Evolutionary conservation across 2,113 vertebrate genomes (phyloP), one percentile per base, ranked within the genome.

Genomic region (Blennius ocellaris): DNA sequence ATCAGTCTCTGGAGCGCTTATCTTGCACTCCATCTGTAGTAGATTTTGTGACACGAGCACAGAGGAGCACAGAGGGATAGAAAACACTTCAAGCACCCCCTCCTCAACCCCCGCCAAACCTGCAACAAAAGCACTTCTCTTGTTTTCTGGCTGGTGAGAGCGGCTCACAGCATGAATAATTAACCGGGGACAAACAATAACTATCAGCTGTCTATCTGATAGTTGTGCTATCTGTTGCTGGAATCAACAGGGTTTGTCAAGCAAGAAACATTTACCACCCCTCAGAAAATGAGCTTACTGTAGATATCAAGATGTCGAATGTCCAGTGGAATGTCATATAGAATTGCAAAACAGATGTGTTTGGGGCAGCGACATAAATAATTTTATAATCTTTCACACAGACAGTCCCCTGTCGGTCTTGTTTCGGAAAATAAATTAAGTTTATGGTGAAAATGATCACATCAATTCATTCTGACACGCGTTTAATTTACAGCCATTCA

Each of bases 21-120:
- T 94, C 92, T 86, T 38, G 79, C 75, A 75, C 79, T 82, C 87
- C 90, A 94, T 94, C 92, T 93, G 91, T 84, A 87, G 90, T 82
- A 80, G 89, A 90, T 92, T 91, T 85, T 70, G 86, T 91, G 90
- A 90, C 91, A 89, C 64, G 58, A 89, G 21, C 21, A 30, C 21
- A 30, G 21, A 30, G 88, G 85, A 81, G 76, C 76, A 72, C 65
- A 65, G 80, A 81, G 86, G 84, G 81, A 51, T 74, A 84, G 78
- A 88, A 91, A 91, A 88, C 88, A 90, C 84, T 90, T 83, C 74
- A 80, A 62, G 49, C 52, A 61, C 68, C 63, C 68, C 17, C 7
- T 11, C 15, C 61, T 73, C 71, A 59, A n/a, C 15, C 61, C 76
- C 71, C 62, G 54, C 64, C 15, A 54, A 64, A 73, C 50, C 39